Base-by-base conservation (phyloP, 1,140 invertebrate species). In the Drosophila bifasciata region DNA sequence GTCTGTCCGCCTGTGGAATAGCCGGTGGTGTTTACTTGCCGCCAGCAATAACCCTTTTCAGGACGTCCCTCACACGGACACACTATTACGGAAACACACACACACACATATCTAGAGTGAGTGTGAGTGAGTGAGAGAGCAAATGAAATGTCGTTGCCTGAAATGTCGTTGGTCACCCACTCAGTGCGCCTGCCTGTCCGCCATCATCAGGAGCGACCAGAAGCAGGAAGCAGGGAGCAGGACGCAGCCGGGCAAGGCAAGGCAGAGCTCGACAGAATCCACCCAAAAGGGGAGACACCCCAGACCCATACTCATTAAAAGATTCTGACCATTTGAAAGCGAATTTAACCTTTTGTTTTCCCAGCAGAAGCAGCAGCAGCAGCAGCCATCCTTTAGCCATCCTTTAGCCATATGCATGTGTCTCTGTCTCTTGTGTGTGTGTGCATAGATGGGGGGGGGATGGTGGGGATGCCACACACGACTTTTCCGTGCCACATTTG, bases 301-400 rank as follows among this genome's bases (percentile, higher is more conserved):
- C 25, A 55, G 13, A 40, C 62, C 55, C 59, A 71, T 60, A 59
- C 77, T 81, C 81, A 86, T 88, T 88, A 86, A 81, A 88, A 68
- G 66, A 70, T 81, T 86, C 81, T 86, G 81, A 86, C 81, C 81
- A 86, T 86, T 85, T 81, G 78, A 88, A 81, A 88, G 74, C 83
- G 77, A 81, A 88, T 81, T 86, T 88, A 86, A 86, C 81, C 81
- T 88, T 88, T 86, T 86, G 81, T 86, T 86, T 68, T 81, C 58
- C 41, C 32, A n/a, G n/a, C n/a, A n/a, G n/a, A n/a, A n/a, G n/a
- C n/a, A n/a, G n/a, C n/a, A n/a, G n/a, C n/a, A n/a, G n/a, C 32
- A 36, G 32, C 44, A 56, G 53, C 52, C 60, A 43, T 28, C 44
- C 58, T 53, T 45, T 13, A 11, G 5, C 6, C 43, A 3, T 28